These are phyloP conservation scores for Nemapogon koenigi DNA, from an alignment of 2,888 invertebrate genomes.

Conservation along the genomic window DNA sequence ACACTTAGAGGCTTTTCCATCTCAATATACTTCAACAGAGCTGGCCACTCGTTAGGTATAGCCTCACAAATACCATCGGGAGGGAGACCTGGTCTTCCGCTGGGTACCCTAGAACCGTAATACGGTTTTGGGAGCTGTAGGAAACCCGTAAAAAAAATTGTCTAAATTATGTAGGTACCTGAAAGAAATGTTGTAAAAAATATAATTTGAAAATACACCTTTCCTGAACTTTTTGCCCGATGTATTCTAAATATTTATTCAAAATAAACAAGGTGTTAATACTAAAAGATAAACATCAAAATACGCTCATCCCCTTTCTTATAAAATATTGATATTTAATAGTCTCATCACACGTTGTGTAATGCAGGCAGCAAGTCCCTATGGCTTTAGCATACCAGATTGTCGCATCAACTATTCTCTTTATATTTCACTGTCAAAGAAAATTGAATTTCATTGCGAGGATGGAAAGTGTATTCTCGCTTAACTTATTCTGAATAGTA, in stretches of 20 bases:
- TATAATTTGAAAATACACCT: constrained; percentile 2
- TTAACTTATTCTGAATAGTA: constrained; percentile 18
- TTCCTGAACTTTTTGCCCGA: background rate
- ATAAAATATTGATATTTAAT: constrained; percentile 61
- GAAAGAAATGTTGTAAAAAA: too few species aligned
- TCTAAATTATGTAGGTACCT: too few species aligned
- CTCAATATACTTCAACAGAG: too few species aligned
- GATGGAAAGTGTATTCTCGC: constrained; percentile 8
- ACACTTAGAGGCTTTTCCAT: too few species aligned
- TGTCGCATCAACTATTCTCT: constrained; percentile 48
- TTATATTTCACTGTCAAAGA: constrained; percentile 20
- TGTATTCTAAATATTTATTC: background rate
- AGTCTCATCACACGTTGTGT: constrained; percentile 46
- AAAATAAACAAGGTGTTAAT: constrained; percentile 56
- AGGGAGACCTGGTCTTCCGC: too few species aligned
- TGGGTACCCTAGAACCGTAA: too few species aligned
- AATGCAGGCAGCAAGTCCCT: constrained; percentile 47
- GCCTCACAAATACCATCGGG: too few species aligned
- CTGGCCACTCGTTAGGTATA: too few species aligned
- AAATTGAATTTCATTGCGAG: constrained; percentile 18
- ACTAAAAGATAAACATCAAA: constrained; percentile 42
- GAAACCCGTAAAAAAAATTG: too few species aligned
- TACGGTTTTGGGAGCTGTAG: too few species aligned
- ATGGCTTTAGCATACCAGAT: constrained; percentile 51
- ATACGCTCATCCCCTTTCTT: constrained; percentile 37